Evolutionary conservation across 2,888 invertebrate genomes (phyloP).

Genomic region (Folsomia manolachei): DNA sequence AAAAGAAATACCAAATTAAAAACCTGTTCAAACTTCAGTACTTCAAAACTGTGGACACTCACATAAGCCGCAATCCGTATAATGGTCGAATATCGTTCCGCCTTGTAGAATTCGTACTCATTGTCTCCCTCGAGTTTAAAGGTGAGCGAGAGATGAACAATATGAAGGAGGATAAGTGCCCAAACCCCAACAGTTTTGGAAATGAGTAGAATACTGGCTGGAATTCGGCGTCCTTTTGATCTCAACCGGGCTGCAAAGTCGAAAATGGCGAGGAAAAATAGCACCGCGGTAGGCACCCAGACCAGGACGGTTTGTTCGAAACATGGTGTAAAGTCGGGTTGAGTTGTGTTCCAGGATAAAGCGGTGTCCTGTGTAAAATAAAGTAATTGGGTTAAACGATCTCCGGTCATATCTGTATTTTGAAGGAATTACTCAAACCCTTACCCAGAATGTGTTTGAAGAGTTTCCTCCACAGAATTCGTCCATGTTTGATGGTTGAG

Average conservation of each 20-base stretch:
- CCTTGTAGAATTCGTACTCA: constrained; percentile 17
- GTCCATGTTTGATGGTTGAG: neutral
- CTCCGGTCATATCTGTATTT: too few relatives aligned
- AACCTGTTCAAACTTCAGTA: neutral
- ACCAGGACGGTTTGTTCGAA: constrained; percentile 57
- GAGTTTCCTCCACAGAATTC: neutral
- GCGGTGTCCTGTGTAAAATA: constrained; percentile 66
- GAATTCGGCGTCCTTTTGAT: constrained; percentile 19
- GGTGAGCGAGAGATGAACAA: constrained; percentile 32
- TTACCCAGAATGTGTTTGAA: neutral
- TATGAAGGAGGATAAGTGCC: constrained; percentile 32
- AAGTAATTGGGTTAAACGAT: too few relatives aligned
- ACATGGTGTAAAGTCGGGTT: constrained; percentile 58
- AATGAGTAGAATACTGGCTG: constrained; percentile 27
- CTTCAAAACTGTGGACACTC: too few relatives aligned
- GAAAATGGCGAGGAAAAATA: constrained; percentile 44
- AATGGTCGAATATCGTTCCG: constrained; percentile 32
- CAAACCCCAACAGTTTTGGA: constrained; percentile 24
- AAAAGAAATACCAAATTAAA: constrained; percentile 41
- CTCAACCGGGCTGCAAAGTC: constrained; percentile 20
- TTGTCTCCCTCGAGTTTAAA: constrained; percentile 26
- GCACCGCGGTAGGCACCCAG: constrained; percentile 57
- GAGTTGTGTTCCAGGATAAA: constrained; percentile 76
- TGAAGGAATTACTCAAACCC: too few relatives aligned
- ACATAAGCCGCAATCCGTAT: constrained; percentile 35